Evolutionary conservation across 1,140 invertebrate species (phyloP), one percentile per base, ranked within the genome.

Genomic region (Hydropsyche tenuis): DNA sequence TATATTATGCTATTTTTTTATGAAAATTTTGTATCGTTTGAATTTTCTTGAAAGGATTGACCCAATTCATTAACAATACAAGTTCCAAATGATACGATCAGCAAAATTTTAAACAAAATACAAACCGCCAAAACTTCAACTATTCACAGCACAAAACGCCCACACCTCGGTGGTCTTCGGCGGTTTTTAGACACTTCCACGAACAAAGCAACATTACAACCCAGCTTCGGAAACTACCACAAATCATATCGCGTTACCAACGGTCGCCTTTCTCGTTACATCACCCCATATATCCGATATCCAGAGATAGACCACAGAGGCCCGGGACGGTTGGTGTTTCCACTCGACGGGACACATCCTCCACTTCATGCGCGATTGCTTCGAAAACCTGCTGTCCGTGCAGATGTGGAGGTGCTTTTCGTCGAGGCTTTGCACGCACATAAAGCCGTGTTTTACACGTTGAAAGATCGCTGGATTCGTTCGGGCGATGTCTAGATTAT

Each of bases 341-440:
- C 65, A 68, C 42, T 68, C 45, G 37, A 48, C 20, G 20, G 20
- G 65, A 68, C 45, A 46, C 30, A 9, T 37, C 30, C 30, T 60
- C 65, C 65, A 45, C 43, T 68, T 68, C 65, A 68, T 68, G 65
- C 65, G 65, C 65, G 37, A 68, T 68, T 68, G 65, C 65, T 65
- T 65, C 63, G 6, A 65, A 51, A 51, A 51, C 46, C 18, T 51
- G 14, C 3, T 51, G 14, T 14, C 4, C 14, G 3, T 14, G 46
- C 30, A 9, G 30, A 9, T 37, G 9, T 51, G 2, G 18, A 45
- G 56, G 56, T 25, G 22, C 23, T 14, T 62, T 25, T 43, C 27
- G 22, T 27, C 43, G 30, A 65, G 30, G 63, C 30, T 46, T 60
- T 25, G 56, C 30, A 37, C 30, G 30, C 30, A 37, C 30, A 37